Evolutionary conservation across 2,113 vertebrate species (phyloP).

Genomic region (Castor canadensis): DNA sequence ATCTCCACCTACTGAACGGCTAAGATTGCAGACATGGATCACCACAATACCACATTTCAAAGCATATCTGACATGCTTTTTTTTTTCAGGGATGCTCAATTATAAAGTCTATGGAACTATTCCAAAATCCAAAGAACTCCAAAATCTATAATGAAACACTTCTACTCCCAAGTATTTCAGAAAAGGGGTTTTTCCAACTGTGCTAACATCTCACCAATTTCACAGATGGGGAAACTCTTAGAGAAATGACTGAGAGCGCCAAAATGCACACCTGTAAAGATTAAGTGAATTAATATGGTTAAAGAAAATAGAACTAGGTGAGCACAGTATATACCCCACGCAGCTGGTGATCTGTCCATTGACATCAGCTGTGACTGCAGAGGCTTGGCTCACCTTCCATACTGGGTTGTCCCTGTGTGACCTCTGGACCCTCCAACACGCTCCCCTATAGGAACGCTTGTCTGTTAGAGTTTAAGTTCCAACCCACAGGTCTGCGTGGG

Average conservation of each 20-base stretch:
- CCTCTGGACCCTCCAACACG: too few relatives aligned
- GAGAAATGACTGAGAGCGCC: not conserved
- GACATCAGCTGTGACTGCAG: not conserved
- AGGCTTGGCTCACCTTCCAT: not conserved
- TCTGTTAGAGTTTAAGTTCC: not conserved
- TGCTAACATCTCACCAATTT: not conserved
- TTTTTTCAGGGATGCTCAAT: not conserved
- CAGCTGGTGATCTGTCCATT: not conserved
- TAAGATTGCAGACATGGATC: not conserved
- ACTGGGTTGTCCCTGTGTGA: fast-evolving
- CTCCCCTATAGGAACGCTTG: not conserved
- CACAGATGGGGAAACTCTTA: not conserved
- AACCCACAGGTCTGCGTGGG: too few relatives aligned
- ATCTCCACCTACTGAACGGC: not conserved
- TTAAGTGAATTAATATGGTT: not conserved
- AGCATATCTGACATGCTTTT: not conserved
- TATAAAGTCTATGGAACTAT: not conserved
- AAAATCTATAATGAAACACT: not conserved
- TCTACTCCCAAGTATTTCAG: not conserved
- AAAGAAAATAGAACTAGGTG: not conserved
- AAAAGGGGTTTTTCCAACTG: not conserved
- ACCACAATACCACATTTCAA: not conserved
- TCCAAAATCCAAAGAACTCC: not conserved
- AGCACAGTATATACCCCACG: not conserved
- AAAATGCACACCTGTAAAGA: not conserved